Evolutionary conservation across 2,888 invertebrate species (phyloP).

Genomic region (Protonemura montana): DNA sequence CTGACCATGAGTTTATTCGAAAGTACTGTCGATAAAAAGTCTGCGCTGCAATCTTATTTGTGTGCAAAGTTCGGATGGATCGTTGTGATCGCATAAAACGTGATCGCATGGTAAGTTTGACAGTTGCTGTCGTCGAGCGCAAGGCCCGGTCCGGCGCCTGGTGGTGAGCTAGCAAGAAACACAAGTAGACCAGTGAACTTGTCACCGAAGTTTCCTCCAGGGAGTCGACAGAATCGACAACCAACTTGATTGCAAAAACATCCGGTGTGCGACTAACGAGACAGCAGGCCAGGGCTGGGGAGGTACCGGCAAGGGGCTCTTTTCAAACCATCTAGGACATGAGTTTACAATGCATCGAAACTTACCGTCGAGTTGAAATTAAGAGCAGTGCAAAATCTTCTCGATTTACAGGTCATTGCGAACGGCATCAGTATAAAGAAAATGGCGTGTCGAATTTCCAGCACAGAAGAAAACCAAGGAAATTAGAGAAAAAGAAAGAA

Average conservation of each 20-base stretch:
- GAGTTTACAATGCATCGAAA: background rate
- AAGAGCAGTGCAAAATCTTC: background rate
- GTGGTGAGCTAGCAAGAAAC: background rate
- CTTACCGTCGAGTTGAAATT: background rate
- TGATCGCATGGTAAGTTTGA: background rate
- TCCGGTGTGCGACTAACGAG: conserved; percentile 13
- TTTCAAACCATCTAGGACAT: background rate
- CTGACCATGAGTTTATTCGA: conserved; percentile 4
- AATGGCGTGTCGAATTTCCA: background rate
- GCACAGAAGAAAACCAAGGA: background rate
- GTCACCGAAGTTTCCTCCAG: conserved; percentile 39
- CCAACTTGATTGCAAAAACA: conserved; percentile 31
- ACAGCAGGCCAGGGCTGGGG: background rate
- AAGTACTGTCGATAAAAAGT: background rate
- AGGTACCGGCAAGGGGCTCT: conserved; percentile 9
- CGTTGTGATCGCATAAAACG: background rate
- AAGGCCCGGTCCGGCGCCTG: background rate
- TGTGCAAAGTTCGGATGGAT: background rate
- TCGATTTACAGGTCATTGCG: background rate
- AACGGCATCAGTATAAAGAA: background rate
- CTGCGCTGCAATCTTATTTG: background rate
- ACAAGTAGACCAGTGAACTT: conserved; percentile 27
- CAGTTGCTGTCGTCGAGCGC: background rate
- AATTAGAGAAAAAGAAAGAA: background rate
- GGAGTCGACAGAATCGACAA: background rate